Evolutionary conservation across 1,140 invertebrate genomes (phyloP).

Genomic region (Drosophila lacteicornis): DNA sequence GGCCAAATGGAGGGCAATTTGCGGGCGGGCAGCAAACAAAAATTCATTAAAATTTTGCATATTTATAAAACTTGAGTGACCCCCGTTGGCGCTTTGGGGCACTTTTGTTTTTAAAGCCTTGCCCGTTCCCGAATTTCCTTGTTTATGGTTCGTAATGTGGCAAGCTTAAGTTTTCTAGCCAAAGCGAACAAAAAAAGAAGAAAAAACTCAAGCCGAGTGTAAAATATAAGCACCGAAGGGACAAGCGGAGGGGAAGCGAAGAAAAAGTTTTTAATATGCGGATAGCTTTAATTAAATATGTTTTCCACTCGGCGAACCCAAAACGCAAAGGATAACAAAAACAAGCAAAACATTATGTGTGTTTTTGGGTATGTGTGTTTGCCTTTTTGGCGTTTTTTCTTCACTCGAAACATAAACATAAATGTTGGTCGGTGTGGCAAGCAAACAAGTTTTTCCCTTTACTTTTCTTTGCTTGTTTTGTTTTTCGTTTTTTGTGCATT

Average conservation of each 20-base stretch:
- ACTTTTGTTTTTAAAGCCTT: slow-evolving; percentile 70
- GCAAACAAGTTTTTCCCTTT: slow-evolving; percentile 58
- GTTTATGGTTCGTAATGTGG: slow-evolving; percentile 79
- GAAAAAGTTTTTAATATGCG: slow-evolving; percentile 81
- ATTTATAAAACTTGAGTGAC: slow-evolving; percentile 81
- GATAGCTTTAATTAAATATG: slow-evolving; percentile 84
- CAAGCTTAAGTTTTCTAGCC: slow-evolving; percentile 67
- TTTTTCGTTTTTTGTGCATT: slow-evolving; percentile 17
- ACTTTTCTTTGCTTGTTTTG: slow-evolving; percentile 29
- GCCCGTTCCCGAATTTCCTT: slow-evolving; percentile 42
- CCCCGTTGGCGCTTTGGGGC: slow-evolving; percentile 61
- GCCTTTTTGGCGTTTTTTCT: slow-evolving; percentile 34
- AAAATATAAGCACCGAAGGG: slow-evolving; percentile 63
- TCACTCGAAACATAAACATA: slow-evolving; percentile 65
- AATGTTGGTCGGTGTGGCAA: slow-evolving; percentile 70
- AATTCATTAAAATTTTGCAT: slow-evolving; percentile 83
- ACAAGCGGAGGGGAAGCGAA: neutral
- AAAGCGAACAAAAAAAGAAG: slow-evolving; percentile 39
- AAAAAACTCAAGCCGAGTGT: slow-evolving; percentile 63
- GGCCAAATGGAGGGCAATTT: slow-evolving; percentile 19
- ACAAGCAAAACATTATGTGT: slow-evolving; percentile 40
- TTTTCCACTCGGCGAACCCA: slow-evolving; percentile 77
- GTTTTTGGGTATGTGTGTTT: slow-evolving; percentile 23
- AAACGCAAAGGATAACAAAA: slow-evolving; percentile 58
- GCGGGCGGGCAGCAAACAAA: slow-evolving; percentile 60